Conservation (phyloP, 2,888 invertebrate species). For the Caenorhabditis zanzibari region DNA sequence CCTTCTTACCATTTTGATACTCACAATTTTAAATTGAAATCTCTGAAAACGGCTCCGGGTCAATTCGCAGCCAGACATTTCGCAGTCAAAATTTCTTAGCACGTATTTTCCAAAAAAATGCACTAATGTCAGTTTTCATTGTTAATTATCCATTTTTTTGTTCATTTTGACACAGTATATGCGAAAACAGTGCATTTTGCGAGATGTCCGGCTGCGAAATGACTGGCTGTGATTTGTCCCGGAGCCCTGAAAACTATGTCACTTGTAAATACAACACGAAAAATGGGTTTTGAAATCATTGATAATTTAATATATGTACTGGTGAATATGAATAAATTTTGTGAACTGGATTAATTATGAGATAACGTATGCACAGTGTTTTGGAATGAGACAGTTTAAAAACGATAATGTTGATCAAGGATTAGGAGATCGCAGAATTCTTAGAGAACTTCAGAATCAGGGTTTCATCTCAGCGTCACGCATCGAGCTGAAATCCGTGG, state of each 20-base stretch:
- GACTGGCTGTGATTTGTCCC: too few species aligned
- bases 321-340: constrained; percentile 18
- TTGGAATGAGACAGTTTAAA: constrained; percentile 13
- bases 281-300: constrained; percentile 14
- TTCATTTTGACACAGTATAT: too few species aligned
- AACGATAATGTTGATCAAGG: constrained; percentile 16
- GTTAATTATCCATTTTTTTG: too few species aligned
- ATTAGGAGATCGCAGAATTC: constrained; percentile 14
- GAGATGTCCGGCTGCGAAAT: too few species aligned
- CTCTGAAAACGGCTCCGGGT: constrained; percentile 9
- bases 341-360: constrained; percentile 25
- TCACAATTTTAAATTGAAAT: constrained; percentile 24
- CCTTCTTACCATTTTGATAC: constrained; percentile 16
- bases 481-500: constrained; percentile 81
- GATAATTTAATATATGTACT: constrained; percentile 19
- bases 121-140: too few species aligned
- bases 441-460: constrained; percentile 9
- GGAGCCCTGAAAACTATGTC: too few species aligned
- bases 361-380: constrained; percentile 7
- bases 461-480: constrained; percentile 76
- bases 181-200: too few species aligned
- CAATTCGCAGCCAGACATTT: too few species aligned
- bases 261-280: constrained; percentile 27
- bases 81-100: too few species aligned
- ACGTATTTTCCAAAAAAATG: too few species aligned